Percentiles rank a stretch among this genome's conserved stretches.
Evolutionary conservation across 2,113 vertebrate species (phyloP).

Genomic region (Pelusios castaneus): DNA sequence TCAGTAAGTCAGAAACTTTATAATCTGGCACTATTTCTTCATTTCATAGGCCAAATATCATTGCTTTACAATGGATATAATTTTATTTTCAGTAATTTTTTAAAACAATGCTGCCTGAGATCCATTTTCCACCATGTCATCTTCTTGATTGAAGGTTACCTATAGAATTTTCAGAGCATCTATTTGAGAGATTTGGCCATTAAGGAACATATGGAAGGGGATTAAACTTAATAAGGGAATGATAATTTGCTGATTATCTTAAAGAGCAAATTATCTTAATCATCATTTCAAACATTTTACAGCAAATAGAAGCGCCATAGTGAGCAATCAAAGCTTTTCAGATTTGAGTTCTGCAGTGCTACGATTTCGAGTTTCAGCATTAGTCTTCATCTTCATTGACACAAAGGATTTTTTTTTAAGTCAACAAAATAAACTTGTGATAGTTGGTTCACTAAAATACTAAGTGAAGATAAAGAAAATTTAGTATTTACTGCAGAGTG

Average conservation of each 20-base stretch:
- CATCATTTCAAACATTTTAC: not conserved
- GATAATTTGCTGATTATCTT: not conserved
- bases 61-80: slow-evolving; percentile 23
- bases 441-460: not conserved
- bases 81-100: slow-evolving; percentile 56
- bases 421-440: not conserved
- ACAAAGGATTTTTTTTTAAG: not conserved
- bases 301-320: not conserved
- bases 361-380: not conserved
- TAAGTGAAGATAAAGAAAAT: not conserved
- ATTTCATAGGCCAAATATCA: slow-evolving; percentile 47
- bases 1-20: slow-evolving; percentile 38
- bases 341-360: not conserved
- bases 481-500: not conserved
- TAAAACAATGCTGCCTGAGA: slow-evolving; percentile 7
- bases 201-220: not conserved
- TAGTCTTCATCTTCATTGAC: not conserved
- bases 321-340: not conserved
- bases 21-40: slow-evolving; percentile 29
- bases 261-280: not conserved
- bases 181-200: slow-evolving; percentile 11
- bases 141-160: slow-evolving; percentile 33
- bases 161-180: not conserved
- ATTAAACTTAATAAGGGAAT: not conserved
- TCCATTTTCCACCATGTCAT: slow-evolving; percentile 23